Evolutionary conservation across 2,888 invertebrate species (phyloP).

Genomic region (Pseudanteris insignis): DNA sequence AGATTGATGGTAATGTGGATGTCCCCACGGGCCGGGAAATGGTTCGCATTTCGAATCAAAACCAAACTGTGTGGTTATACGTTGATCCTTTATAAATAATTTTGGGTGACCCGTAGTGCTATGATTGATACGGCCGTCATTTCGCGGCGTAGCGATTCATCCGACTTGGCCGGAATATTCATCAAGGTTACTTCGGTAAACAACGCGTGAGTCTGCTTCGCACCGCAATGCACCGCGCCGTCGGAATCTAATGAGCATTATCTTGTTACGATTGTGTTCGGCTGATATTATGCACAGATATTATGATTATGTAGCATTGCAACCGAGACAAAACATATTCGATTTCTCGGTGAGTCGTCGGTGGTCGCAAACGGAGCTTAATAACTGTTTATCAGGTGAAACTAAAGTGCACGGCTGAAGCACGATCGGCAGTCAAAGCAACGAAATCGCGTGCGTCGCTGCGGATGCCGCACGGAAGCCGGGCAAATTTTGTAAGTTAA

Average conservation of each 20-base stretch:
- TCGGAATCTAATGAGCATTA: conserved; percentile 33
- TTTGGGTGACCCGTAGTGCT: conserved; percentile 28
- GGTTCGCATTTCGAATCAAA: conserved; percentile 6
- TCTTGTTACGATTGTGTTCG: conserved; percentile 36
- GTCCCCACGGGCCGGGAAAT: too few relatives aligned
- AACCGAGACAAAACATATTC: conserved; percentile 11
- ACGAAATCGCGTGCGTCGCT: too few relatives aligned
- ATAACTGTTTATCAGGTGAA: too few relatives aligned
- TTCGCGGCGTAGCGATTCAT: conserved; percentile 31
- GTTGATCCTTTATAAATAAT: conserved; percentile 38
- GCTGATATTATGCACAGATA: conserved; percentile 36
- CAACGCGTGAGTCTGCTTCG: conserved; percentile 41
- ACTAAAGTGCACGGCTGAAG: neutral
- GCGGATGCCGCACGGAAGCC: too few relatives aligned
- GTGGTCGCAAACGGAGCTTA: too few relatives aligned
- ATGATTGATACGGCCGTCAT: conserved; percentile 39
- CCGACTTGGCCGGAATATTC: conserved; percentile 41
- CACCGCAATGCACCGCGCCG: conserved; percentile 30
- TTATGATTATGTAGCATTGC: conserved; percentile 41
- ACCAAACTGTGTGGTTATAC: conserved; percentile 9
- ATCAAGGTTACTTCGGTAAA: conserved; percentile 41
- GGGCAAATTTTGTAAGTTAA: too few relatives aligned
- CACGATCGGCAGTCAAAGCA: too few relatives aligned
- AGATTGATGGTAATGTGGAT: too few relatives aligned
- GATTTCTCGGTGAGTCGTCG: too few relatives aligned